Conservation (phyloP, 1,140 invertebrate genomes). For the Pollicipes pollicipes region DNA sequence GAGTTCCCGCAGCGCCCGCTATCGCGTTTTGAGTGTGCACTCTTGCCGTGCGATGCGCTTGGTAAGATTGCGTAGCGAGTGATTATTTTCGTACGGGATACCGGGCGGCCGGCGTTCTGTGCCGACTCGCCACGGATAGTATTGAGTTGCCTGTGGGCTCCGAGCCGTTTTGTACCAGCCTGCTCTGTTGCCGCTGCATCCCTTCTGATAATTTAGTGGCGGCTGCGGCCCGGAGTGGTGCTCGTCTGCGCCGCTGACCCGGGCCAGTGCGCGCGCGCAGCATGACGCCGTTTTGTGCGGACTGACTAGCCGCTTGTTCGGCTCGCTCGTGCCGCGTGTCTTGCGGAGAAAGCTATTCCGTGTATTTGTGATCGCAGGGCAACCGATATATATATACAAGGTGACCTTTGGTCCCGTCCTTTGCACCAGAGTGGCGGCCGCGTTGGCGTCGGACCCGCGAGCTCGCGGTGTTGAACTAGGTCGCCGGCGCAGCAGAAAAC, state of each 20-base stretch:
- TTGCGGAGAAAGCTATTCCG: background rate
- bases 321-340: background rate
- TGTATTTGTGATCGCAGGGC: background rate
- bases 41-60: too few relatives aligned
- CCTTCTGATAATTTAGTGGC: background rate
- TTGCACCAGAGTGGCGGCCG: too few relatives aligned
- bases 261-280: too few relatives aligned
- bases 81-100: background rate
- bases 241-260: too few relatives aligned
- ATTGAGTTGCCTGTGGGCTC: background rate
- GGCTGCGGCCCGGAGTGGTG: too few relatives aligned
- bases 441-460: too few relatives aligned
- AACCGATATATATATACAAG: background rate
- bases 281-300: background rate
- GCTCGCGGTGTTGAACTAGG: too few relatives aligned
- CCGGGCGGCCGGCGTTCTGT: background rate
- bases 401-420: too few relatives aligned
- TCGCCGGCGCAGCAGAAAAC: too few relatives aligned
- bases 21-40: too few relatives aligned
- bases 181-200: background rate
- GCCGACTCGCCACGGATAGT: background rate
- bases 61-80: background rate
- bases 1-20: too few relatives aligned
- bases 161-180: background rate
- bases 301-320: background rate